Conservation (phyloP, 2,888 invertebrate genomes). For the Monopis laevigella region DNA sequence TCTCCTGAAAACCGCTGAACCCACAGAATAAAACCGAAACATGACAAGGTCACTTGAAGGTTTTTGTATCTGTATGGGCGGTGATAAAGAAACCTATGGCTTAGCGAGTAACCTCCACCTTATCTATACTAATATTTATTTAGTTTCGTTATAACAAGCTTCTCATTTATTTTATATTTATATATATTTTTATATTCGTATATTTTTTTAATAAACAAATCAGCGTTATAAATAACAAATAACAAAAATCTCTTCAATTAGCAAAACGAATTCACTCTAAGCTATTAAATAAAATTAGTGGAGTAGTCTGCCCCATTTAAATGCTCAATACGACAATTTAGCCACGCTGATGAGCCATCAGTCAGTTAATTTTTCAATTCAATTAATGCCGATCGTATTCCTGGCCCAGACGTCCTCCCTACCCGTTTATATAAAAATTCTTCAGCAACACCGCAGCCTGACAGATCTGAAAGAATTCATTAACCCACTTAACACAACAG, state of each 20-base stretch:
- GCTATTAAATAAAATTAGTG: background rate
- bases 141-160: too few species aligned
- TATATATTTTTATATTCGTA: too few species aligned
- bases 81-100: too few species aligned
- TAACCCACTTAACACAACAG: conserved; percentile 11
- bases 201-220: too few species aligned
- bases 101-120: too few species aligned
- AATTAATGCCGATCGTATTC: conserved; percentile 41
- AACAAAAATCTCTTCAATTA: background rate
- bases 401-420: conserved; percentile 23
- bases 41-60: too few species aligned
- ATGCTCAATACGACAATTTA: background rate
- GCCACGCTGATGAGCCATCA: background rate
- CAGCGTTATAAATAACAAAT: too few species aligned
- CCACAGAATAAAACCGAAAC: too few species aligned
- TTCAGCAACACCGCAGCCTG: conserved; percentile 37
- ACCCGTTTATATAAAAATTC: conserved; percentile 34
- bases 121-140: too few species aligned
- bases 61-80: too few species aligned
- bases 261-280: background rate
- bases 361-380: conserved; percentile 32
- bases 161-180: too few species aligned
- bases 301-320: background rate
- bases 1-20: too few species aligned
- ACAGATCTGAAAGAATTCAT: conserved; percentile 11